Evolutionary conservation across 2,797 vertebrate species (phyloP), one percentile per base, ranked within the genome.

Genomic region (Craterocephalus amniculus): DNA sequence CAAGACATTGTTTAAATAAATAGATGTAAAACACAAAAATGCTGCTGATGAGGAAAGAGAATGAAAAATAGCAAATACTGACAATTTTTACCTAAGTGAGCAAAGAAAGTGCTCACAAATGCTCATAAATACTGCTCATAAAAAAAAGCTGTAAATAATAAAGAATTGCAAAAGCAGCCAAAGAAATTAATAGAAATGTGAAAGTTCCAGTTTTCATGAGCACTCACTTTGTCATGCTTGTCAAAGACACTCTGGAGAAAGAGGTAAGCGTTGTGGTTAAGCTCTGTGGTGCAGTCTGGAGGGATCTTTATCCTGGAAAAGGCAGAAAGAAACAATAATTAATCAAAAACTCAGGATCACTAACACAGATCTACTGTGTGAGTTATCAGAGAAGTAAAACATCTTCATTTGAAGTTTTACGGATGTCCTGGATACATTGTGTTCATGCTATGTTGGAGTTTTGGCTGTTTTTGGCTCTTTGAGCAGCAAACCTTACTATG

Each of bases 241-340:
- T 99, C 97, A 92, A 99, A 99, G 84, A 97, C 96, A 80, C 97
- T 98, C 85, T 99, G 98, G 45, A 99, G 96, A 88, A 99, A 99
- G 83, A 98, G 95, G 92, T 99, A 99, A 1, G 97, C 96, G 40
- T 98, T 97, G 93, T 99, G 98, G 90, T 98, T 99, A 64, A 99
- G 93, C 91, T 99, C 98, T 31, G 97, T 99, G 75, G 97, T 99
- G 87, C 98, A 99, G 91, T 98, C 97, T 11, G 92, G 85, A 67
- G 96, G 96, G 79, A 99, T 95, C 93, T 96, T 99, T 74, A 99
- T 76, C 81, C 98, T 99, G 92, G 67, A 32, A 63, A 0, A 70
- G 79, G 83, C 11, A 54, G 56, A 68, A 2, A 2, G 16, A 61
- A 43, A 60, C 10, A 22, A 65, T 35, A 61, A 16, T n/a, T 52